Base-by-base conservation (phyloP, 2,113 vertebrate genomes). In the Sula dactylatra region DNA sequence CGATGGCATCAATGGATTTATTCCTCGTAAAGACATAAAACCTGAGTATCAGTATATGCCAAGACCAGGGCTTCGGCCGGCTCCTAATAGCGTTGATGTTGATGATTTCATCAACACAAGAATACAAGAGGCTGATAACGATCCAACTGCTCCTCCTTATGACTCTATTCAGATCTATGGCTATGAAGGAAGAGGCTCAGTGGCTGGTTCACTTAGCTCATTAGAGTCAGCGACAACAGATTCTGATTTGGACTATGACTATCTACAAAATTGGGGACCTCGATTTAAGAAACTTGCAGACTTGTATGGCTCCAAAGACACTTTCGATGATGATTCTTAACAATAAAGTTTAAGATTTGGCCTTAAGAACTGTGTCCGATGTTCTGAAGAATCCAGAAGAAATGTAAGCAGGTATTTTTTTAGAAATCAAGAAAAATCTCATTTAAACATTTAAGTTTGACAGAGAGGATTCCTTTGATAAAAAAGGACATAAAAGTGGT, bases 161-260 rank as follows among this genome's bases (percentile, higher is more conserved):
- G 99, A 99, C 98, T 99, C 99, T 92, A 99, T 99, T 94, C 99
- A 99, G 98, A 99, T 99, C 98, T 99, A 99, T 34, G 99, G 99
- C 80, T 99, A 99, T 0, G 99, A 99, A 88, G 99, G 99, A 70
- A 97, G 99, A 91, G 99, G 99, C 82, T 99, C 99, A 0, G 97
- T 99, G 97, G 99, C 99, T 2, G 99, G 99, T 44, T 99, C 99
- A 25, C 97, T 99, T 96, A 99, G 99, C 97, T 99, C 99, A 34
- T 98, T 99, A 89, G 99, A 99, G 97, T 99, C 99, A 8, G 99
- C 99, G 44, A 99, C 99, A 27, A 99, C 99, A 77, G 99, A 99
- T 98, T 99, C 99, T 27, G 99, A 99, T 97, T 99, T 99, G 98
- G 99, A 99, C 98, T 99, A 99, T 76, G 99, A 99, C 98, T 99